phyloP scores from a whole-genome alignment of 2,113 vertebrate species.

The Perognathus longimembris region DNA sequence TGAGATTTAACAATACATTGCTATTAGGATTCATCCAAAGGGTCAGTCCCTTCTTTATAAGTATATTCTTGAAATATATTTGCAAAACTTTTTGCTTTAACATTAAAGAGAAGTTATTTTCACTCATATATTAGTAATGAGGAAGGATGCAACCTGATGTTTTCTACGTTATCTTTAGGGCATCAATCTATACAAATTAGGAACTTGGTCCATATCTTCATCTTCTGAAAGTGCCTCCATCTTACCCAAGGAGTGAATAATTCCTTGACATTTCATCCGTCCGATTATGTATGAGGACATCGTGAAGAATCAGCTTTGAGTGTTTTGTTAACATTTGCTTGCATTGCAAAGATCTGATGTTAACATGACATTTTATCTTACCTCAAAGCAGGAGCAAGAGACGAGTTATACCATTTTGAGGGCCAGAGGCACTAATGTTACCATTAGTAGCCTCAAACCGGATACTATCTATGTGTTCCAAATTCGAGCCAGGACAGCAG shows the following conservation, averaged over 20 bases:
- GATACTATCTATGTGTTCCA: slow-evolving; percentile 97
- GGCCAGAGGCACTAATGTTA: slow-evolving; percentile 95
- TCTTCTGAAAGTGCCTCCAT: not conserved
- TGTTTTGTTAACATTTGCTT: slow-evolving; percentile 14
- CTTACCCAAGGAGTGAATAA: not conserved
- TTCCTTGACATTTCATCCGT: not conserved
- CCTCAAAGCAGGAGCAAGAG: slow-evolving; percentile 97
- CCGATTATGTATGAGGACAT: not conserved
- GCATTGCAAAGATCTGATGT: slow-evolving; percentile 55
- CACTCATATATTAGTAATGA: not conserved
- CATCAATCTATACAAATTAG: not conserved
- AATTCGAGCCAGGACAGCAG: slow-evolving; percentile 97
- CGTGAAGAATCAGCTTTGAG: not conserved
- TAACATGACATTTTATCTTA: slow-evolving; percentile 82
- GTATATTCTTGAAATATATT: slow-evolving; percentile 30
- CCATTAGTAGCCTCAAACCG: slow-evolving; percentile 95
- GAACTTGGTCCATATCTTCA: not conserved
- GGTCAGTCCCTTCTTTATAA: not conserved
- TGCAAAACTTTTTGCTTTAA: not conserved
- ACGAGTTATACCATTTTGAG: slow-evolving; percentile 99
- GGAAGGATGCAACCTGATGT: not conserved
- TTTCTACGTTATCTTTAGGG: not conserved
- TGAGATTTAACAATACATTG: not conserved
- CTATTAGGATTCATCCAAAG: not conserved
- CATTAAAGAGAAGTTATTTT: slow-evolving; percentile 15